These are phyloP conservation scores for Eucidaris tribuloides DNA, from an alignment of 35 echinoderm and acorn worm species.

Conservation along the genomic window DNA sequence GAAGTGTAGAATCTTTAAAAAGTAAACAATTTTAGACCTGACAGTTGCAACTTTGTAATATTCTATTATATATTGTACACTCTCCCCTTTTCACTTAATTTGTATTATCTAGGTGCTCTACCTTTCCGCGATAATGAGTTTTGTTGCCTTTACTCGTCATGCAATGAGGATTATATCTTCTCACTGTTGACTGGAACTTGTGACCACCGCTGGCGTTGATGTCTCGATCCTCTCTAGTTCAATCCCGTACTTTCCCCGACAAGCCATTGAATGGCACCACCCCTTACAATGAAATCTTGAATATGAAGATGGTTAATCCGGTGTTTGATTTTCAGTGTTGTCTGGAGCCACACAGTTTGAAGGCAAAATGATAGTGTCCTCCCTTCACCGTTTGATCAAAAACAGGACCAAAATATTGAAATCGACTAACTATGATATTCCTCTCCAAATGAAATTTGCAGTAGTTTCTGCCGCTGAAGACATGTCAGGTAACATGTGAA, in stretches of 20 bases:
- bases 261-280: constrained; percentile 96
- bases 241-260: constrained; percentile 96
- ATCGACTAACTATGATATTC: too few relatives aligned
- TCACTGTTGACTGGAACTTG: constrained; percentile 93
- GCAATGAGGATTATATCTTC: constrained; percentile 95
- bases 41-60: too few relatives aligned
- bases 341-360: neutral
- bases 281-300: constrained; percentile 98
- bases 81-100: too few relatives aligned
- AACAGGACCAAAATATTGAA: too few relatives aligned
- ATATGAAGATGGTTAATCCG: constrained; percentile 93
- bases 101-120: constrained; percentile 91
- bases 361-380: too few relatives aligned
- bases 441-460: too few relatives aligned
- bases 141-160: constrained; percentile 84
- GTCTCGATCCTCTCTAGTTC: constrained; percentile 67
- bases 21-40: too few relatives aligned
- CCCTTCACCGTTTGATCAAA: too few relatives aligned
- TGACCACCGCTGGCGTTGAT: constrained; percentile 88
- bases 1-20: too few relatives aligned
- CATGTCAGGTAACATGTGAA: too few relatives aligned
- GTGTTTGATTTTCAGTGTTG: neutral
- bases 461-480: too few relatives aligned
- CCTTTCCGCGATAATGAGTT: constrained; percentile 92
- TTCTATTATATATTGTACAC: too few relatives aligned